Evolutionary conservation across 2,888 invertebrate species (phyloP).

Genomic region (Tenthredo amoena): DNA sequence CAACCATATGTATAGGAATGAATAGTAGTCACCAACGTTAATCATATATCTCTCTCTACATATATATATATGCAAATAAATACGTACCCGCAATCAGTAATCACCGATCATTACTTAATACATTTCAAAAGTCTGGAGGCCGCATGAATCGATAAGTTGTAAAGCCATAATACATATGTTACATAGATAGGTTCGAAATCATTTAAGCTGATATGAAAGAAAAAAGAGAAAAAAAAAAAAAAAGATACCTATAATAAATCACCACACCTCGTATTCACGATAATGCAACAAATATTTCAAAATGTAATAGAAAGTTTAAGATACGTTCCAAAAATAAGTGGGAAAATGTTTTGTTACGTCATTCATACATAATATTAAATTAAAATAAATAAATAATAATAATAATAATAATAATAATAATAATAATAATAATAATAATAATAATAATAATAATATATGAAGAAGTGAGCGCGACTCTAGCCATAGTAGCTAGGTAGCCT

Average conservation of each 20-base stretch:
- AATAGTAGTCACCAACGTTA: not conserved
- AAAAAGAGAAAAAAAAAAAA: not conserved
- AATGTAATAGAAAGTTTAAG: slow-evolving; percentile 34
- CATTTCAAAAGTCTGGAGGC: slow-evolving; percentile 8
- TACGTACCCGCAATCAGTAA: not conserved
- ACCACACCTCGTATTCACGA: slow-evolving; percentile 27
- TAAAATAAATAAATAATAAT: slow-evolving; percentile 44
- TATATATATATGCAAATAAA: not conserved
- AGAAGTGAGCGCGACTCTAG: slow-evolving; percentile 39
- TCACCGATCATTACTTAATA: slow-evolving; percentile 18
- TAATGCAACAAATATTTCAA: slow-evolving; percentile 42
- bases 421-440: slow-evolving; percentile 26
- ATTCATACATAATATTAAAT: slow-evolving; percentile 50
- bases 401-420: not conserved
- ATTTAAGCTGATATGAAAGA: slow-evolving; percentile 10
- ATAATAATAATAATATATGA: slow-evolving; percentile 20
- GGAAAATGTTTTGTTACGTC: slow-evolving; percentile 54
- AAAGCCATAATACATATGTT: not conserved
- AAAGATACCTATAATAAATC: not conserved
- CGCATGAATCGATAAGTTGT: slow-evolving; percentile 26
- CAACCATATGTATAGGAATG: not conserved
- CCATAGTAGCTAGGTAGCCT: slow-evolving; percentile 45
- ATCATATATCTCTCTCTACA: not conserved
- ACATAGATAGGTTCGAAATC: slow-evolving; percentile 19
- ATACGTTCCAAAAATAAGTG: slow-evolving; percentile 45